Base-by-base conservation (phyloP, 2,113 vertebrate species). In the Elephantulus edwardii region DNA sequence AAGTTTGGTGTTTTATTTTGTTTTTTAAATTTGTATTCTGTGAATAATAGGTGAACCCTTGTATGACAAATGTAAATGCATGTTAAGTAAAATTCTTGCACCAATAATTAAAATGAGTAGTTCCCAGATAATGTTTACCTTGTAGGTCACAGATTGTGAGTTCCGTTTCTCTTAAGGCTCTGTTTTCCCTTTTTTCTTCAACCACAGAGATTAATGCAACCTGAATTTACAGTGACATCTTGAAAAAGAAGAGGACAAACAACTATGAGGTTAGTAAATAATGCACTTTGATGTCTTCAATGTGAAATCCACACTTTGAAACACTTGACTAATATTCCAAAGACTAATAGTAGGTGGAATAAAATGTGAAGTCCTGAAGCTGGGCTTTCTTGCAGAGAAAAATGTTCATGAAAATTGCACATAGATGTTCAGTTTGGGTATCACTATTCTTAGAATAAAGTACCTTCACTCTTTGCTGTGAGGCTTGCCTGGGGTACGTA, bases 31-130 rank as follows among this genome's bases (percentile, higher is more conserved):
- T 84, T 93, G 26, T 71, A 78, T 70, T 88, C 28, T 78, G 87
- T 60, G 82, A 85, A 87, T 74, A 96, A 92, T 72, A 94, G 92
- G 78, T 88, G 91, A 89, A 46, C 19, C 40, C 88, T 93, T 92
- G 88, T 44, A 9, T 92, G 83, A 26, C 52, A 91, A 91, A 94
- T 96, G 91, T 88, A 93, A 93, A 86, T 46, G 77, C 58, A 88
- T 83, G 83, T 82, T 95, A 94, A 88, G 90, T 83, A 91, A 90
- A 90, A 86, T 84, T 62, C 46, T 82, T 58, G 86, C 85, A 50
- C 86, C 72, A 83, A 74, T 89, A 91, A 93, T 94, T 95, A 94
- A 90, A 93, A 62, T 8, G n/a, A 86, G 64, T 54, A 35, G 52
- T 76, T 94, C 60, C n/a, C 58, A 90, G 70, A 66, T 87, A 74